A percentile compares a stretch with the other conserved stretches of the same genome.
Evolutionary conservation across 2,113 vertebrate species (phyloP).

Genomic region (Diadophis punctatus): DNA sequence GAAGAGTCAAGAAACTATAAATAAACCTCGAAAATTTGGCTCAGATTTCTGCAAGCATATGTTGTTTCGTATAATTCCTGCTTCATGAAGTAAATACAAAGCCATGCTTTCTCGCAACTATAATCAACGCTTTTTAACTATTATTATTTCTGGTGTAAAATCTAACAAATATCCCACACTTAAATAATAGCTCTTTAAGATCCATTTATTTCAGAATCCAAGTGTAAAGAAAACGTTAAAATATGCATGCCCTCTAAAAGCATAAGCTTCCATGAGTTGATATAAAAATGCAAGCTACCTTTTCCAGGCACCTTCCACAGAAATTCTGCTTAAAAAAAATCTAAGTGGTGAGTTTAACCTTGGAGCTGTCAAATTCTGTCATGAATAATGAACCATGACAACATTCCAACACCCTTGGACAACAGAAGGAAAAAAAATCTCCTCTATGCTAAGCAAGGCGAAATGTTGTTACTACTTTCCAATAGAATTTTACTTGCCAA

Average conservation of each 20-base stretch:
- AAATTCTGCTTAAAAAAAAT: constrained; percentile 27
- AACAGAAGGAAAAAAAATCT: constrained; percentile 51
- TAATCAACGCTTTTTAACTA: neutral
- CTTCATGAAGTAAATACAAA: neutral
- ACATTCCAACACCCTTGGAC: constrained; percentile 52
- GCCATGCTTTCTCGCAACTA: neutral
- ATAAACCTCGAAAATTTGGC: neutral
- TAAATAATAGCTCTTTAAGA: neutral
- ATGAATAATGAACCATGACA: constrained; percentile 63
- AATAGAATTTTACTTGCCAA: constrained; percentile 17
- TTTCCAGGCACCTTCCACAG: constrained; percentile 27
- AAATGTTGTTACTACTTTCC: constrained; percentile 41
- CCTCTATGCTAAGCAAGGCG: constrained; percentile 48
- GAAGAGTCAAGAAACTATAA: neutral
- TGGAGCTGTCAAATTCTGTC: constrained; percentile 59
- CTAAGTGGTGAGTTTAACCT: constrained; percentile 53
- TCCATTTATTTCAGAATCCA: neutral
- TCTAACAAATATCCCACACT: neutral
- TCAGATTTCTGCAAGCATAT: neutral
- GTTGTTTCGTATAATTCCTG: neutral
- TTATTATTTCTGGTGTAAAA: neutral
- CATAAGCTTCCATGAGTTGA: neutral
- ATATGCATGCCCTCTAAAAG: neutral
- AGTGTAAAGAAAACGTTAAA: constrained; percentile 18
- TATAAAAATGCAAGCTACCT: constrained; percentile 25